Evolutionary conservation across 2,888 invertebrate genomes (phyloP).

Genomic region (Gisinianus flammeolus): DNA sequence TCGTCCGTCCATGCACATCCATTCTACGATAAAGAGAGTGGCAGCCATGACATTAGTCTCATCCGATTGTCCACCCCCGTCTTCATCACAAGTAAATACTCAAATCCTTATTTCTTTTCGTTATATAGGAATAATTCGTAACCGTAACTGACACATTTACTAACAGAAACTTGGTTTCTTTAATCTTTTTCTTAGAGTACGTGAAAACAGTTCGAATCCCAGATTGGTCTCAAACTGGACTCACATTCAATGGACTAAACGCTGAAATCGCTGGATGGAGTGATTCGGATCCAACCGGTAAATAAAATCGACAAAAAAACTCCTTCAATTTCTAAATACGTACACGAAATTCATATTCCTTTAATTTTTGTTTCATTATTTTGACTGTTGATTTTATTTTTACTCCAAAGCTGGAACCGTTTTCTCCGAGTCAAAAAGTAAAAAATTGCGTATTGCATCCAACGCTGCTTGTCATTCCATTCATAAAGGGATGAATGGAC

Average conservation of each 20-base stretch:
- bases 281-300: conserved; percentile 7
- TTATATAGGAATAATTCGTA: too few species aligned
- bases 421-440: not conserved
- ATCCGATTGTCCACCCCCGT: conserved; percentile 23
- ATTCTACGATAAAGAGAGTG: conserved; percentile 9
- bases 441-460: not conserved
- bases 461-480: conserved; percentile 4
- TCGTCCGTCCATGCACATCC: conserved; percentile 29
- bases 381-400: too few species aligned
- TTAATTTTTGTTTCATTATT: too few species aligned
- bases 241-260: not conserved
- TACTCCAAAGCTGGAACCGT: conserved; percentile 1
- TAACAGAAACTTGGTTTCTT: not conserved
- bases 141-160: not conserved
- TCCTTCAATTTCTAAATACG: too few species aligned
- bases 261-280: conserved; percentile 35
- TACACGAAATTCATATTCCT: too few species aligned
- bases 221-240: conserved; percentile 1
- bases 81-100: conserved; percentile 11
- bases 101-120: too few species aligned
- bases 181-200: conserved; percentile 3
- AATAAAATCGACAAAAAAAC: too few species aligned
- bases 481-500: conserved; percentile 4
- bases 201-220: conserved; percentile 35
- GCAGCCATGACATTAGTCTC: conserved; percentile 35